Base-by-base conservation (phyloP, 2,888 invertebrate genomes). In the Ellobium chinense region DNA sequence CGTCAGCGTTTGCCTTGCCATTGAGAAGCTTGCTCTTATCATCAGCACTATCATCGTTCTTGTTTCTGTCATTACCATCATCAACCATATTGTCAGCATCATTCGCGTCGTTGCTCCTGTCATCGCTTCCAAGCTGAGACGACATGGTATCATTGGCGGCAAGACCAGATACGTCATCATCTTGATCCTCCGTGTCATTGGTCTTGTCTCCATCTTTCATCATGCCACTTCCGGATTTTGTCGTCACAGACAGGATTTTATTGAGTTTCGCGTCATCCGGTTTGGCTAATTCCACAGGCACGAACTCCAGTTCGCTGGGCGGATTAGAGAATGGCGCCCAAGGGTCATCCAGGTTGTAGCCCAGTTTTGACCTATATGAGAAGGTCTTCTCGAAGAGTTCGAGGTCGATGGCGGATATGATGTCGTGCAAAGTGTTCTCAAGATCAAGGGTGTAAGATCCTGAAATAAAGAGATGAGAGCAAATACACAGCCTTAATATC, bases 341-440 rank as follows among this genome's bases (percentile, higher is more conserved):
- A 9, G 78, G 70, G 24, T 78, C 36, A 18, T 78, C 62, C 14
- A 78, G 56, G 39, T 70, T 37, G 54, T 70, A 78, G 18, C 78
- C 78, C 54, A 27, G 60, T 24, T 56, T 37, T 21, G 36, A 36
- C 31, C 78, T 54, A n/a, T 78, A 68, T 12, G 18, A 7, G 29
- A 78, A 78, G 1, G 70, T 34, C 2, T 70, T 62, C 27, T 78
- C 78, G 29, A 70, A 78, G 1, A 27, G 27, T 18, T 69, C 29
- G 27, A 78, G 29, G 54, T 70, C 37, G 46, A 68, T 34, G 31
- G 69, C 68, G 3, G 36, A n/a, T n/a, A 63, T 3, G 27, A 78
- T 14, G 12, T 66, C 29, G 7, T 70, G 12, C n/a, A 68, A 58
- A 2, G 24, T 29, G 21, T 18, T 21, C 1, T 7, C 27, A 1